phyloP scores from a whole-genome alignment of 2,888 invertebrate genomes.

The Cerastoderma edule region DNA sequence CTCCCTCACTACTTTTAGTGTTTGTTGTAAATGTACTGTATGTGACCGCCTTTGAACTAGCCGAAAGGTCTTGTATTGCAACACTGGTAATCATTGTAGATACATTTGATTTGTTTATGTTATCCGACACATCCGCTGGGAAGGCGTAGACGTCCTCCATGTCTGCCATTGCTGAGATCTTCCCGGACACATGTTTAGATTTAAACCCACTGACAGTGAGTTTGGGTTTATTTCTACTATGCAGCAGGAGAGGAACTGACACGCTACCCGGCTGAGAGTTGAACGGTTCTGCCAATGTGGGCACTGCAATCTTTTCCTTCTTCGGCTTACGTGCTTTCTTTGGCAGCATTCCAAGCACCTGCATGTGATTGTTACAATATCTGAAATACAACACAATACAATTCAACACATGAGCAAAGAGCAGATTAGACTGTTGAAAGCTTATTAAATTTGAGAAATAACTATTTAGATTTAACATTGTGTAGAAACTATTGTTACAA shows the following conservation, averaged over 20 bases:
- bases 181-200: constrained; percentile 50
- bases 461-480: no score
- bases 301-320: constrained; percentile 56
- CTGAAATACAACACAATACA: constrained; percentile 78
- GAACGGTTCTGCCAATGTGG: constrained; percentile 21
- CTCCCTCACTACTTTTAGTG: constrained; percentile 38
- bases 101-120: constrained; percentile 36
- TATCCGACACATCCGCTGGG: constrained; percentile 68
- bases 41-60: constrained; percentile 47
- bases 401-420: no score
- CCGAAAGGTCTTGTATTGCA: constrained; percentile 47
- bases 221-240: constrained; percentile 73
- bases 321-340: constrained; percentile 76
- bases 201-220: constrained; percentile 58
- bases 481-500: no score
- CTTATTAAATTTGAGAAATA: no score
- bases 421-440: no score
- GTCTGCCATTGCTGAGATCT: constrained; percentile 62
- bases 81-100: constrained; percentile 47
- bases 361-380: constrained; percentile 85
- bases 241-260: constrained; percentile 67
- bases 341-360: constrained; percentile 82
- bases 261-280: constrained; percentile 41
- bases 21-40: constrained; percentile 44
- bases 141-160: constrained; percentile 80